These are phyloP conservation scores for Barnardius zonarius DNA, from an alignment of 2,113 vertebrate species.

Conservation along the genomic window DNA sequence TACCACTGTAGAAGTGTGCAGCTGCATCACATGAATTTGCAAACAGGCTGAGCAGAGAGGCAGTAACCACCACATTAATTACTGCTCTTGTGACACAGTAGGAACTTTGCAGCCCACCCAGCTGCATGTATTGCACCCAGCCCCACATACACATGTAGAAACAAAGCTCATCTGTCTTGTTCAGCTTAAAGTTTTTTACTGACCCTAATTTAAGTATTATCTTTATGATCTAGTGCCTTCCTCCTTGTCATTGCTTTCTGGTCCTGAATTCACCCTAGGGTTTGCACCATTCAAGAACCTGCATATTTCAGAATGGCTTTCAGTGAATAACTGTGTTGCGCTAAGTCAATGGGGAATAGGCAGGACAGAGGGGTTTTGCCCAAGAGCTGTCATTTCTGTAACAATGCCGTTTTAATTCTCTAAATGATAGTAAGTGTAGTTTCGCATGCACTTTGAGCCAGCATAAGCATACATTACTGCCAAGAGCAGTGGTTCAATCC, in stretches of 20 bases:
- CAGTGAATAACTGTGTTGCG: background rate
- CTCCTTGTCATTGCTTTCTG: background rate
- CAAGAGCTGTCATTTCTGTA: background rate
- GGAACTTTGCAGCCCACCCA: background rate
- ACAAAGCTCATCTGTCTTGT: background rate
- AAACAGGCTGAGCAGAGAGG: background rate
- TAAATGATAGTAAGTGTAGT: background rate
- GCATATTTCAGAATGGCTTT: background rate
- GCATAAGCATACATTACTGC: background rate
- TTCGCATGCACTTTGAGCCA: background rate
- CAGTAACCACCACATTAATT: background rate
- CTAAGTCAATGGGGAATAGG: background rate
- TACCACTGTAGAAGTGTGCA: background rate
- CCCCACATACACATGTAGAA: background rate
- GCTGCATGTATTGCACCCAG: background rate
- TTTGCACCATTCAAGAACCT: background rate
- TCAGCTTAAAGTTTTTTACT: background rate
- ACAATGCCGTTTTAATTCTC: background rate
- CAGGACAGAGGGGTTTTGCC: background rate
- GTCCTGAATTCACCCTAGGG: background rate
- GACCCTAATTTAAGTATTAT: background rate
- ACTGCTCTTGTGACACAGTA: background rate
- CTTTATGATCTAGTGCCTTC: background rate
- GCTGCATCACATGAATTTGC: background rate
- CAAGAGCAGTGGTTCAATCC: background rate